These are phyloP conservation scores for Hippotragus niger DNA, from an alignment of 2,113 vertebrate genomes.

Conservation along the genomic window DNA sequence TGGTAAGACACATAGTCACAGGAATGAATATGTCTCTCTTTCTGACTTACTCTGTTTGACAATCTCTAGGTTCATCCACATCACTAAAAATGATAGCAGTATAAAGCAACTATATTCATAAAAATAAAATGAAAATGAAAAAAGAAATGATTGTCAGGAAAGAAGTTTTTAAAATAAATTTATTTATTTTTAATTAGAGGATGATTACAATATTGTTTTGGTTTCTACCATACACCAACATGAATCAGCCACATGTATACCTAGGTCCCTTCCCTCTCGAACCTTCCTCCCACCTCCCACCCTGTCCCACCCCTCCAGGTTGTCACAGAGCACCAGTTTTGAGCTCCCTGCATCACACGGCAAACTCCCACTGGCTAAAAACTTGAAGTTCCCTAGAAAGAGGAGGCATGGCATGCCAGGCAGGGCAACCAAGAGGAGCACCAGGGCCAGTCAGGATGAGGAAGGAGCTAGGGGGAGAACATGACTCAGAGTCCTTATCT, in stretches of 20 bases:
- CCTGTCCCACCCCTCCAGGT: background rate
- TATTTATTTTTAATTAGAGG: background rate
- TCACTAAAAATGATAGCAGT: background rate
- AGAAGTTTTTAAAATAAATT: background rate
- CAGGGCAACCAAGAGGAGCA: rapidly evolving
- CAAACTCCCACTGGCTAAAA: background rate
- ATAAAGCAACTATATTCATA: background rate
- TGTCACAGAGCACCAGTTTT: background rate
- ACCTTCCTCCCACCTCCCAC: background rate
- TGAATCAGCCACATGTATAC: background rate
- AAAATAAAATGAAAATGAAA: background rate
- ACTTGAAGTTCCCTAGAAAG: background rate
- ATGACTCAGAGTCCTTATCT: background rate
- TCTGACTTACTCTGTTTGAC: background rate
- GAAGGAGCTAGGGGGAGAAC: background rate
- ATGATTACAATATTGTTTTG: background rate
- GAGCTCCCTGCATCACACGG: background rate
- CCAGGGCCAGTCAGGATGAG: background rate
- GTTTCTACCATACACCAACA: background rate
- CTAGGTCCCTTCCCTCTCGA: background rate
- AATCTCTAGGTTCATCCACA: background rate
- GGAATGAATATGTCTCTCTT: background rate
- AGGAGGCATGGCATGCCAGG: rapidly evolving
- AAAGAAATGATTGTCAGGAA: background rate
- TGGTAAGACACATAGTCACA: background rate